These are phyloP conservation scores for Hydroisotoma schaefferi DNA, from an alignment of 2,888 invertebrate species.

Conservation along the genomic window DNA sequence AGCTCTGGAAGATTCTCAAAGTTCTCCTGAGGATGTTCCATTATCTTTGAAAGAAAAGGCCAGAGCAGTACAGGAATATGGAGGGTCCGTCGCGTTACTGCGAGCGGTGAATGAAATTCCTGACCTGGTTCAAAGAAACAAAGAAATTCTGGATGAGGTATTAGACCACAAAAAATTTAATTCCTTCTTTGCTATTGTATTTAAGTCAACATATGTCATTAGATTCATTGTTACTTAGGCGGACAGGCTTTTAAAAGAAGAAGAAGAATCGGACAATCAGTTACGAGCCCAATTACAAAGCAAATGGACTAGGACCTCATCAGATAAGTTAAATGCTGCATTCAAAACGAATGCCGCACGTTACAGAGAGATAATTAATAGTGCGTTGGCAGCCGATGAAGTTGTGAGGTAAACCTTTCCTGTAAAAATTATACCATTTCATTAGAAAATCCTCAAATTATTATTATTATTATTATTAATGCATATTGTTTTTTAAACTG, in stretches of 20 bases:
- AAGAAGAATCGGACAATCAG: slow-evolving; percentile 82
- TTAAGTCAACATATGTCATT: too few species aligned
- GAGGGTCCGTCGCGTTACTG: slow-evolving; percentile 71
- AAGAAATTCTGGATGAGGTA: slow-evolving; percentile 90
- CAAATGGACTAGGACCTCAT: slow-evolving; percentile 86
- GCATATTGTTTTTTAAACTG: slow-evolving; percentile 11
- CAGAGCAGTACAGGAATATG: slow-evolving; percentile 67
- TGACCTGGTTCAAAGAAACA: slow-evolving; percentile 82
- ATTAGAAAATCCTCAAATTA: too few species aligned
- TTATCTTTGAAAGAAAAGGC: slow-evolving; percentile 85
- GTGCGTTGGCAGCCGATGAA: slow-evolving; percentile 46
- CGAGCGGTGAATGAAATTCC: slow-evolving; percentile 81
- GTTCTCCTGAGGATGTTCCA: slow-evolving; percentile 69
- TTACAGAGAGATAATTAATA: slow-evolving; percentile 64
- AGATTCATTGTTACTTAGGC: slow-evolving; percentile 54
- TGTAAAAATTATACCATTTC: not conserved
- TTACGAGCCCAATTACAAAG: slow-evolving; percentile 86
- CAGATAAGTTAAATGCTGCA: slow-evolving; percentile 81
- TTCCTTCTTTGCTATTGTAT: too few species aligned
- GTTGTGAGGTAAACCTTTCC: slow-evolving; percentile 37
- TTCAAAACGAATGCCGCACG: slow-evolving; percentile 84
- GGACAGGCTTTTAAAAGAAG: slow-evolving; percentile 81
- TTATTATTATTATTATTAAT: too few species aligned
- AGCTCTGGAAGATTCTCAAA: slow-evolving; percentile 79
- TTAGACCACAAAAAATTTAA: too few species aligned